Evolutionary conservation across 2,888 invertebrate genomes (phyloP).

Genomic region (Rhimphoctona megacephalus): DNA sequence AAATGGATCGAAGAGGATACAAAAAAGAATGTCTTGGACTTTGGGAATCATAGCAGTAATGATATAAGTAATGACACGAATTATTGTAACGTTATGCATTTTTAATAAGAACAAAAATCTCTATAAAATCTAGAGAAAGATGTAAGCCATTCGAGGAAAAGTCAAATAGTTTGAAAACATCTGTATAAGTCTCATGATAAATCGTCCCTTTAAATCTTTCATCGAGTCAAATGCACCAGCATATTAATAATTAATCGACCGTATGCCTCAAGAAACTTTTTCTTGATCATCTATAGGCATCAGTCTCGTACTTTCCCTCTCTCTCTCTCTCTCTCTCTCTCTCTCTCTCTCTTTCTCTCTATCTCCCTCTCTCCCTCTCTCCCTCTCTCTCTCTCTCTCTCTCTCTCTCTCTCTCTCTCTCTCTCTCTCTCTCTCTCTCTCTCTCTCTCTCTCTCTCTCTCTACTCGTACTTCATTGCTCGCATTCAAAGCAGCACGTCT

Average conservation of each 20-base stretch:
- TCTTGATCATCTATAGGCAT: constrained; percentile 13
- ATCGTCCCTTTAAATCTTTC: constrained; percentile 64
- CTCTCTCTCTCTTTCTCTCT: constrained; percentile 2
- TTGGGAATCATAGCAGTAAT: not conserved
- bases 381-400: constrained; percentile 2
- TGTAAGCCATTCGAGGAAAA: constrained; percentile 37
- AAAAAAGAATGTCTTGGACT: no score
- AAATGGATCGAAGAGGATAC: no score
- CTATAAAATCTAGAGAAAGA: constrained; percentile 8
- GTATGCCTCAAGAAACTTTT: constrained; percentile 64
- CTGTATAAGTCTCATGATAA: constrained; percentile 63
- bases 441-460: constrained; percentile 11
- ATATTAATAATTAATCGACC: constrained; percentile 69
- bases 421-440: no score
- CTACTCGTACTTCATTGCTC: constrained; percentile 26
- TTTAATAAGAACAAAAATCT: not conserved
- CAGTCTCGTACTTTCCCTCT: not conserved
- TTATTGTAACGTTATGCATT: not conserved
- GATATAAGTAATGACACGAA: not conserved
- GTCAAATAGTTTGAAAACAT: constrained; percentile 66
- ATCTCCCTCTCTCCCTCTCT: constrained; percentile 2
- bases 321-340: constrained; percentile 11
- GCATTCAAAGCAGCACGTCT: constrained; percentile 50
- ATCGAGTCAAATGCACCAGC: constrained; percentile 67
- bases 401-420: constrained; percentile 6